These are phyloP conservation scores for Actinia tenebrosa DNA, from an alignment of 64 coral and sea anemone genomes.

Conservation along the genomic window DNA sequence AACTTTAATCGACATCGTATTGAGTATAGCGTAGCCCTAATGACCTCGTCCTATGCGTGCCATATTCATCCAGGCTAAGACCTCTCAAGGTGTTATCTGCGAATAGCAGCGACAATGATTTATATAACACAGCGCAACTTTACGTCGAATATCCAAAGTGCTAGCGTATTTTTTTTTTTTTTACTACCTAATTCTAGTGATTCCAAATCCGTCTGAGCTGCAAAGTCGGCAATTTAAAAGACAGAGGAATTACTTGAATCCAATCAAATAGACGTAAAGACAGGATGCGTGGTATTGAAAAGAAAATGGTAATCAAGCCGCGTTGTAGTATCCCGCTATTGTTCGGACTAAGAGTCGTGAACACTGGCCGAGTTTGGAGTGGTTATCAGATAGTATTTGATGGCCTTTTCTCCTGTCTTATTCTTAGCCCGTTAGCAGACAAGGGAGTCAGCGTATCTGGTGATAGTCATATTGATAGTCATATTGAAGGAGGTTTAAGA, in stretches of 20 bases:
- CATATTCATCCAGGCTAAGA: not conserved
- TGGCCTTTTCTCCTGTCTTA: not conserved
- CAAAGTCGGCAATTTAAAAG: not conserved
- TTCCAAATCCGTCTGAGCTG: not conserved
- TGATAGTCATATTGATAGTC: not conserved
- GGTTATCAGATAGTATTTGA: not conserved
- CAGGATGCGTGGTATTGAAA: not conserved
- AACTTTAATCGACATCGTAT: not conserved
- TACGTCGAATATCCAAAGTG: not conserved
- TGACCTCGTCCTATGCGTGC: not conserved
- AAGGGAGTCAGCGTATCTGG: not conserved
- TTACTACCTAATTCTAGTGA: not conserved
- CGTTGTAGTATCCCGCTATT: not conserved
- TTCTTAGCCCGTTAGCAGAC: not conserved
- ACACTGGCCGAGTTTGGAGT: not conserved
- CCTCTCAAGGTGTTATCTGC: not conserved
- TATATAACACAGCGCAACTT: not conserved
- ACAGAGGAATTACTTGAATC: not conserved
- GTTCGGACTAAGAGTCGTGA: not conserved
- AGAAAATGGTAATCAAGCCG: not conserved
- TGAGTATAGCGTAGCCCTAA: slow-evolving; percentile 12
- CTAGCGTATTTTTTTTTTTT: not conserved
- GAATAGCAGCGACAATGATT: not conserved
- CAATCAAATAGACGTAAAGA: not conserved
- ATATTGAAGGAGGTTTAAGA: not conserved